Evolutionary conservation across 2,797 vertebrate species (phyloP).

Genomic region (Periparus ater): DNA sequence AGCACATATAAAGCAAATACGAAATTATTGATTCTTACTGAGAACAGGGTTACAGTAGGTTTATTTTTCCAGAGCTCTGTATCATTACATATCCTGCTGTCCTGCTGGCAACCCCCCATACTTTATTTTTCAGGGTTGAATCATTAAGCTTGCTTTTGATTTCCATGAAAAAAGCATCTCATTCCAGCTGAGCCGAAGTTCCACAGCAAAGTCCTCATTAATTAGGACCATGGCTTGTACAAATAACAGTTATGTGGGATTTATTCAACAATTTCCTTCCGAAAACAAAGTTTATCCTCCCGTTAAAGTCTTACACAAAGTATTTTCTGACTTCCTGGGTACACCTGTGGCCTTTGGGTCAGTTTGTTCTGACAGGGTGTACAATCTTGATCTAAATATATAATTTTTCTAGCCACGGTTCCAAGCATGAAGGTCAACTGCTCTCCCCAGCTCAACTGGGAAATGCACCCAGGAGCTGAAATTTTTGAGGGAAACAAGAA

Average conservation of each 20-base stretch:
- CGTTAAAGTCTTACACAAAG: neutral
- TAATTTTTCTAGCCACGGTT: neutral
- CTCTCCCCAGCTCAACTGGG: accelerated
- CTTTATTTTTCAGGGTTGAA: neutral
- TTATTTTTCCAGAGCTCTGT: neutral
- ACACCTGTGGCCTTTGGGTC: neutral
- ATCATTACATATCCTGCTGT: neutral
- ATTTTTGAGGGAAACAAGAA: neutral
- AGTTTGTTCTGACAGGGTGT: neutral
- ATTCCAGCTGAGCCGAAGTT: slow-evolving; percentile 25
- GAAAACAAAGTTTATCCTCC: neutral
- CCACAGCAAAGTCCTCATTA: neutral
- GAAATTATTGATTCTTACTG: slow-evolving; percentile 11
- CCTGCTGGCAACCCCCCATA: neutral
- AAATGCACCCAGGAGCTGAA: neutral
- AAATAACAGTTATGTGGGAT: neutral
- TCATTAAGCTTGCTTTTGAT: slow-evolving; percentile 4
- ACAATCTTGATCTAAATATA: neutral
- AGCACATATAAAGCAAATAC: neutral
- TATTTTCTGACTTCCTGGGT: neutral
- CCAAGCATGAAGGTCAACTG: neutral
- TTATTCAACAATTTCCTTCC: neutral
- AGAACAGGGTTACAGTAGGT: neutral
- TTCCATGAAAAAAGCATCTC: neutral
- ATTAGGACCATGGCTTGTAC: neutral